Evolutionary conservation across 2,888 invertebrate species (phyloP).

Genomic region (Thalpophila matura): DNA sequence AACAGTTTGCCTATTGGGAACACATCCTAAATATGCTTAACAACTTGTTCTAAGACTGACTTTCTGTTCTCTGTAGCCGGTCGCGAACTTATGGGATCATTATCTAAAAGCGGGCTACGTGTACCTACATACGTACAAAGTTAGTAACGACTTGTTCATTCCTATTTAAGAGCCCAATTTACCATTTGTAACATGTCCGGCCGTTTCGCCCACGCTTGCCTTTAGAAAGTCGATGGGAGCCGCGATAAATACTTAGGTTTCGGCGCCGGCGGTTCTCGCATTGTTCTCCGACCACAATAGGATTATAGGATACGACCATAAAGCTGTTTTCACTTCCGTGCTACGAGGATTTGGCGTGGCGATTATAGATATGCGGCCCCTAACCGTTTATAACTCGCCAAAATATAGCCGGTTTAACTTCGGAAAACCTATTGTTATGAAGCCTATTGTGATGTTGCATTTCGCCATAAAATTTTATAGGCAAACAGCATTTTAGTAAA

Average conservation of each 20-base stretch:
- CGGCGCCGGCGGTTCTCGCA: constrained; percentile 63
- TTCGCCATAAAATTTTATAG: constrained; percentile 2
- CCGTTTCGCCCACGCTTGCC: constrained; percentile 73
- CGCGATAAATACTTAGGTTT: constrained; percentile 72
- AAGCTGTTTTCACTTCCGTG: constrained; percentile 71
- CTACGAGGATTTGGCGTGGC: constrained; percentile 48
- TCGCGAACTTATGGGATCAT: constrained; percentile 52
- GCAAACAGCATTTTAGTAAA: not conserved
- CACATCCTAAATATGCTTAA: not conserved
- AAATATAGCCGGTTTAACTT: constrained; percentile 26
- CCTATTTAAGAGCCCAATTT: constrained; percentile 65
- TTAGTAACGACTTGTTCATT: constrained; percentile 60
- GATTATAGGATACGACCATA: constrained; percentile 71
- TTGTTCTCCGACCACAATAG: constrained; percentile 77
- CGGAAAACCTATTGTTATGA: constrained; percentile 22
- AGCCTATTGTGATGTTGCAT: constrained; percentile 22
- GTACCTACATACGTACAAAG: constrained; percentile 48
- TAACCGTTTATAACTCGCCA: constrained; percentile 29
- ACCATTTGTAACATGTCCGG: constrained; percentile 67
- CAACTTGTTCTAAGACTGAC: constrained; percentile 1
- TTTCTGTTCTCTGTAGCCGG: constrained; percentile 30
- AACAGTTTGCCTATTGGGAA: no score
- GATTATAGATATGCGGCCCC: constrained; percentile 37
- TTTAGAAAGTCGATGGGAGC: constrained; percentile 77
- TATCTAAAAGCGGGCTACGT: constrained; percentile 49